A percentile compares a stretch with the other conserved stretches of the same genome.
These are phyloP conservation scores for Amiota minor DNA, from an alignment of 2,888 invertebrate genomes.

Conservation along the genomic window DNA sequence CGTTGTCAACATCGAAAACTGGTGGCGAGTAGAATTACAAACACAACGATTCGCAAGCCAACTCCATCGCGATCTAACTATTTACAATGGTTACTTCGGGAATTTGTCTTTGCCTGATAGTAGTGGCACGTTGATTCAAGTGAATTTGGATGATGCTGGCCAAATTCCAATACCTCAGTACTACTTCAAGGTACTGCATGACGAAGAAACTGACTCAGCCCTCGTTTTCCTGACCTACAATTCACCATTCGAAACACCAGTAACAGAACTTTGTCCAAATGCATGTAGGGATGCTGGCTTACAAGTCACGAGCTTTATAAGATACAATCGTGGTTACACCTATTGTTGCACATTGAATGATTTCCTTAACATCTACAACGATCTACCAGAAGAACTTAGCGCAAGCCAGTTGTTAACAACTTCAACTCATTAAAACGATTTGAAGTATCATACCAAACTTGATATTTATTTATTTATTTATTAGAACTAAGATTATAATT, in stretches of 20 bases:
- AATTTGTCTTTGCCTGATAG: constrained; percentile 71
- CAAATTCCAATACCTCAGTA: constrained; percentile 74
- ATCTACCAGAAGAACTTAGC: not conserved
- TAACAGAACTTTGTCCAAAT: constrained; percentile 53
- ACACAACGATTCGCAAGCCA: constrained; percentile 70
- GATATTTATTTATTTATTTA: no score
- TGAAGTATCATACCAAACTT: no score
- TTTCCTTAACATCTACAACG: not conserved
- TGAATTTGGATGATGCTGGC: constrained; percentile 67
- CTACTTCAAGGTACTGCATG: constrained; percentile 74
- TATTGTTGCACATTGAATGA: constrained; percentile 50
- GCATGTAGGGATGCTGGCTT: constrained; percentile 48
- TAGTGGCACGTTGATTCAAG: constrained; percentile 49
- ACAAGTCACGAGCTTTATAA: constrained; percentile 43
- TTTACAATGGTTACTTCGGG: constrained; percentile 74
- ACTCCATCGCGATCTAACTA: constrained; percentile 67
- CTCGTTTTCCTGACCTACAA: constrained; percentile 76
- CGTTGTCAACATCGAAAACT: constrained; percentile 75
- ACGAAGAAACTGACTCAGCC: constrained; percentile 67
- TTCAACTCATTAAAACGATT: not conserved
- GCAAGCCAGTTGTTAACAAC: not conserved
- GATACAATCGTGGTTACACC: constrained; percentile 53
- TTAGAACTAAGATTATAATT: no score
- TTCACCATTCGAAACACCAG: constrained; percentile 69
- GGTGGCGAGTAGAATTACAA: constrained; percentile 74